A percentile compares a stretch with the other conserved stretches of the same genome.
phyloP scores from a whole-genome alignment of 2,888 invertebrate species.

The Drosophila mayaguana region DNA sequence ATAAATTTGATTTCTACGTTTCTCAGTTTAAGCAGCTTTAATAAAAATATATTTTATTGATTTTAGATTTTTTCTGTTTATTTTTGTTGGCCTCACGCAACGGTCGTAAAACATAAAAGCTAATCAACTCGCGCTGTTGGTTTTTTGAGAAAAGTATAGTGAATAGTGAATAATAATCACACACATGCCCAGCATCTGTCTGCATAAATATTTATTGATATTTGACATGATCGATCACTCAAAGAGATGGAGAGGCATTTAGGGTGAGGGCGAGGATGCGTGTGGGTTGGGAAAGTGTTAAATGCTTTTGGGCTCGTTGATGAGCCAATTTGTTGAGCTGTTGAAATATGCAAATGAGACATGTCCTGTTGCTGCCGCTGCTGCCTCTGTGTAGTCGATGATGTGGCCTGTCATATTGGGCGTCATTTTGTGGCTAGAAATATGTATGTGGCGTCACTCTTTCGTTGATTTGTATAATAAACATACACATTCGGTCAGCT shows the following conservation, averaged over 20 bases:
- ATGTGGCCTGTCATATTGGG: constrained; percentile 41
- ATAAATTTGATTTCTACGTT: background rate
- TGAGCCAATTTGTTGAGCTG: constrained; percentile 72
- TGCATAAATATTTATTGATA: constrained; percentile 71
- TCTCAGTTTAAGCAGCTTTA: background rate
- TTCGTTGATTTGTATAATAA: constrained; percentile 31
- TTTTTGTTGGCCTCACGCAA: constrained; percentile 40
- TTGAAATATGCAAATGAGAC: constrained; percentile 68
- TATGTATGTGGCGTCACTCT: constrained; percentile 5
- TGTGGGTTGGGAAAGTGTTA: constrained; percentile 34
- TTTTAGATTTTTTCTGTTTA: constrained; percentile 29
- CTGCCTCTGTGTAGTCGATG: constrained; percentile 9
- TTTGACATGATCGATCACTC: constrained; percentile 72
- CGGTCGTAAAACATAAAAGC: constrained; percentile 64
- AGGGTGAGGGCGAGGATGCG: background rate
- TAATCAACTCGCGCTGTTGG: constrained; percentile 54
- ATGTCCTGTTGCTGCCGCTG: constrained; percentile 31
- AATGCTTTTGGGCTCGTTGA: constrained; percentile 44
- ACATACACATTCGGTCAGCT: constrained; percentile 15
- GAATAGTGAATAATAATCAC: constrained; percentile 38
- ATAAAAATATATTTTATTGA: constrained; percentile 38
- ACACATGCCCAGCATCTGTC: constrained; percentile 53
- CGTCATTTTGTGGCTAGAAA: constrained; percentile 25
- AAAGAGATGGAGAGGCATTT: too few relatives aligned
- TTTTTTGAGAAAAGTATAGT: constrained; percentile 16